Base-by-base conservation (phyloP, 2,797 vertebrate genomes). In the Pelodytes ibericus region DNA sequence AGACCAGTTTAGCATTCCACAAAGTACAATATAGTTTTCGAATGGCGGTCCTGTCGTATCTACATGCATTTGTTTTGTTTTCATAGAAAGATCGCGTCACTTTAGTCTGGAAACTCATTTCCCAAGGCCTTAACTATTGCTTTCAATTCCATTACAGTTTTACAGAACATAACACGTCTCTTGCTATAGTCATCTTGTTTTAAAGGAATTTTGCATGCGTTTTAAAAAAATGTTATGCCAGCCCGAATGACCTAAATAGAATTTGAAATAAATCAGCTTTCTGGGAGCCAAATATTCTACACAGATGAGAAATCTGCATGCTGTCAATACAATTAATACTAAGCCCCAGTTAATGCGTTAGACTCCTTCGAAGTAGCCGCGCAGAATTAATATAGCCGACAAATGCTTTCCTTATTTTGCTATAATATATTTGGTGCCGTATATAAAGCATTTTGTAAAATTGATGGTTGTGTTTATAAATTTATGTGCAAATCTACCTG, bases 291-390 rank as follows among this genome's bases (percentile, higher is more conserved):
- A 62, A 47, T 25, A 30, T 61, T 18, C 10, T 29, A 25, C 8
- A 20, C 36, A 66, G 53, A 67, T 59, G 51, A 65, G 25, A 39
- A 27, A 56, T 47, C 51, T 22, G 36, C 47, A 58, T 7, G 8
- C 33, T 29, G 33, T 67, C 53, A 59, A 74, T 36, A 64, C 57
- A 64, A 74, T 74, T 44, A 74, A 74, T 65, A 67, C 41, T 47
- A 24, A 44, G 13, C 18, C 22, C 11, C 4, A 2, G 15, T 16
- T 74, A 31, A 67, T 60, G 39, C 67, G 47, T 67, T 57, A 61
- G 8, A 13, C 49, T 57, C 25, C 47, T 53, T 41, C 63, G n/a
- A 59, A n/a, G 51, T 41, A 10, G 72, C 3, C 36, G 4, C 6
- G 31, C 4, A 3, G 27, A 49, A 60, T 66, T 24, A 66, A 66